A percentile compares a stretch with the other conserved stretches of the same genome.
phyloP scores from a whole-genome alignment of 2,797 vertebrate genomes.

The Poecilia picta region DNA sequence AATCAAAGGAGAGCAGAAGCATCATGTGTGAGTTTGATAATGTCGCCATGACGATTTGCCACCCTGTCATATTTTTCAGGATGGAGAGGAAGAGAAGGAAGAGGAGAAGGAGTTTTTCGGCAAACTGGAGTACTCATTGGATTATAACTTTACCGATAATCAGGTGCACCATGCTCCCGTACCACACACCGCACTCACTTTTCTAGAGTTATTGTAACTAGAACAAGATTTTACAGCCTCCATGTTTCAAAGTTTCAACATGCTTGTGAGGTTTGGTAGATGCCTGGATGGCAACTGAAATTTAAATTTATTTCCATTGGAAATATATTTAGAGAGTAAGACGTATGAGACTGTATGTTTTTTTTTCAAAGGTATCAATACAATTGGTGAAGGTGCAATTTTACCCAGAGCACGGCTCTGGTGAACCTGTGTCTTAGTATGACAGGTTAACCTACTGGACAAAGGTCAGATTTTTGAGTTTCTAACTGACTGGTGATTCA shows the following conservation, averaged over 20 bases:
- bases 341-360: background rate
- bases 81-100: conserved; percentile 74
- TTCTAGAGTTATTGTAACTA: background rate
- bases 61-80: conserved; percentile 59
- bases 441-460: background rate
- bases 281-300: background rate
- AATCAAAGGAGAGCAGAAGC: background rate
- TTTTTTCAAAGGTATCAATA: background rate
- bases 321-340: background rate
- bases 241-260: background rate
- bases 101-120: conserved; percentile 84
- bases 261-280: background rate
- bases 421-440: background rate
- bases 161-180: conserved; percentile 71
- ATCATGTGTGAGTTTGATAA: background rate
- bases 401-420: background rate
- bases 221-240: background rate
- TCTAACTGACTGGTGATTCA: background rate
- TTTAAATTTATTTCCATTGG: background rate
- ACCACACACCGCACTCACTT: too few relatives aligned
- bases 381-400: background rate
- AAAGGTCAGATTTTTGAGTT: background rate
- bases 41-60: background rate
- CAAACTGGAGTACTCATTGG: conserved; percentile 87
- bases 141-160: conserved; percentile 89